Percentiles rank a stretch among this genome's conserved stretches.
These are phyloP conservation scores for Linepithema humile DNA, from an alignment of 1,140 invertebrate genomes.

Conservation along the genomic window DNA sequence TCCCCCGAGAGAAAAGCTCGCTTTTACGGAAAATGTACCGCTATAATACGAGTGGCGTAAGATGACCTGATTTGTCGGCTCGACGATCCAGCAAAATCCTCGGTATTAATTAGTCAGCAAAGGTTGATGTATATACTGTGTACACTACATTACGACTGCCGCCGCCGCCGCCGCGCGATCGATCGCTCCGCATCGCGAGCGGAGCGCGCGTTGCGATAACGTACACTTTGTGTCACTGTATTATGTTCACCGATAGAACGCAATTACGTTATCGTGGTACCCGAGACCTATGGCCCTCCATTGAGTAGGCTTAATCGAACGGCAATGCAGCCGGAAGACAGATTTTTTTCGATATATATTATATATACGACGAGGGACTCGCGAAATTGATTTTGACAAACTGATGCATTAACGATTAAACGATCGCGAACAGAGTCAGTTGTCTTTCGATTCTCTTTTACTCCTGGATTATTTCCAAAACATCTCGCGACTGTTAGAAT, in stretches of 20 bases:
- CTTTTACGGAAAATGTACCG: background rate
- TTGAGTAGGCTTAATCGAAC: background rate
- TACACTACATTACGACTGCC: conserved; percentile 24
- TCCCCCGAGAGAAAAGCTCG: background rate
- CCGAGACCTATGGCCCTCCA: background rate
- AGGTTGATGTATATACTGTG: conserved; percentile 28
- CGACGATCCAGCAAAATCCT: conserved; percentile 31
- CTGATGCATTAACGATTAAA: no score
- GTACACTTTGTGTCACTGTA: background rate
- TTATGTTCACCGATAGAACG: conserved; percentile 18
- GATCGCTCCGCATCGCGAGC: conserved; percentile 34
- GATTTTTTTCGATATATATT: background rate
- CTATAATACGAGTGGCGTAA: background rate
- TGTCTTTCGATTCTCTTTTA: no score
- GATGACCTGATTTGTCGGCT: conserved; percentile 30
- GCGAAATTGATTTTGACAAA: no score
- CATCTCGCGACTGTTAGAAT: no score
- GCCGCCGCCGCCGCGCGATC: conserved; percentile 29
- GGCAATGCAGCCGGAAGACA: background rate
- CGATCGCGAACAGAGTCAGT: no score
- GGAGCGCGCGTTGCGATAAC: background rate
- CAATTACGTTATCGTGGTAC: conserved; percentile 4
- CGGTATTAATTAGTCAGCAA: conserved; percentile 63
- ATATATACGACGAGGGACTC: no score
- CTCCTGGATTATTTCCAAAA: no score